These are phyloP conservation scores for Bombyx huttoni DNA, from an alignment of 2,888 invertebrate genomes.

Conservation along the genomic window DNA sequence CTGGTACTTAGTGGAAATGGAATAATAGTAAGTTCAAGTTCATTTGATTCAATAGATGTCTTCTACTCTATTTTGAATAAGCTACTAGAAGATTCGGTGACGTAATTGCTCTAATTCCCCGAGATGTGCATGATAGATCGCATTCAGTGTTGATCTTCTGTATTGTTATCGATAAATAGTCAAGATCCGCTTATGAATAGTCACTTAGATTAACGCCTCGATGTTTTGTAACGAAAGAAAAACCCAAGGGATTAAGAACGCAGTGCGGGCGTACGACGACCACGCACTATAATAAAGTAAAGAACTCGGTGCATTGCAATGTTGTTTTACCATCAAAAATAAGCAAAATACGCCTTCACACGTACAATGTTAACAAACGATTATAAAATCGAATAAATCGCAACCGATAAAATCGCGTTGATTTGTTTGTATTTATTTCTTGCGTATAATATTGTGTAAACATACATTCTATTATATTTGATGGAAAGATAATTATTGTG, in stretches of 20 bases:
- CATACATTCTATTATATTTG: background rate
- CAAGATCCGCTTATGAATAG: conserved; percentile 26
- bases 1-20: conserved; percentile 4
- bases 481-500: background rate
- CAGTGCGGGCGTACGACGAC: conserved; percentile 20
- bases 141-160: background rate
- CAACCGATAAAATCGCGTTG: background rate
- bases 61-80: conserved; percentile 5
- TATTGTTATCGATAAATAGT: conserved; percentile 22
- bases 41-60: conserved; percentile 1
- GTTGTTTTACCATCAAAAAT: background rate
- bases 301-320: conserved; percentile 5
- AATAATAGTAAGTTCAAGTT: conserved; percentile 3
- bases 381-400: background rate
- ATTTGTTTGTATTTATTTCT: background rate
- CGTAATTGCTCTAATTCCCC: background rate
- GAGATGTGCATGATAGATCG: background rate
- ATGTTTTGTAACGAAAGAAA: conserved; percentile 41
- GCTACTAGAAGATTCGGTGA: background rate
- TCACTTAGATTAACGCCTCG: conserved; percentile 26
- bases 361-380: background rate
- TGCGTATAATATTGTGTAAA: background rate
- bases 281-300: conserved; percentile 14
- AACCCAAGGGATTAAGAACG: conserved; percentile 35
- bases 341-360: background rate